These are phyloP conservation scores for Malurus cyaneus DNA, from an alignment of 2,113 vertebrate species.

Conservation along the genomic window DNA sequence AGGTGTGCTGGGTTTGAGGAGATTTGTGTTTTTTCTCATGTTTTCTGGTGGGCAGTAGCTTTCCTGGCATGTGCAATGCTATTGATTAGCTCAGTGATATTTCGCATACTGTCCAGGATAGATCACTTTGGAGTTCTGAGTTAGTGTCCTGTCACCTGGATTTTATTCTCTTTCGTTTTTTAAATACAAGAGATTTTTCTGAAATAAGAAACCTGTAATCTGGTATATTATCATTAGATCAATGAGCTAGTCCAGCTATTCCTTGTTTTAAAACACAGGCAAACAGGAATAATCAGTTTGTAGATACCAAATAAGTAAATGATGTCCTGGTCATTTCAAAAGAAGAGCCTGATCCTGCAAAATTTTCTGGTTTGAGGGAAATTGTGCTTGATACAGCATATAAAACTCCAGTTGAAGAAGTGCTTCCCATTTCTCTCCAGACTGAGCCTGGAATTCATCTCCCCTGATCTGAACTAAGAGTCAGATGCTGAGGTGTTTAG, in stretches of 20 bases:
- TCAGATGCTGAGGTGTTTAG: background rate
- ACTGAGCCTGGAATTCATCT: background rate
- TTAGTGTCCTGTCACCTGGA: background rate
- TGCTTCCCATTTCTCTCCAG: background rate
- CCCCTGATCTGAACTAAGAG: background rate
- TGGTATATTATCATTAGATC: background rate
- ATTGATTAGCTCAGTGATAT: background rate
- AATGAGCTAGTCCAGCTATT: background rate
- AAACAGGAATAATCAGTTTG: background rate
- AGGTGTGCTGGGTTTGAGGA: background rate
- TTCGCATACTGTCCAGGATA: background rate
- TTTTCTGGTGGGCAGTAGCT: background rate
- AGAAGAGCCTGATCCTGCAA: background rate
- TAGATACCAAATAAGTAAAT: background rate
- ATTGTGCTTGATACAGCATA: background rate
- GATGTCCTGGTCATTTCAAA: background rate
- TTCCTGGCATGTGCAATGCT: background rate
- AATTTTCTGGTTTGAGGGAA: background rate
- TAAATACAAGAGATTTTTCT: background rate
- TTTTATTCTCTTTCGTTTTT: background rate
- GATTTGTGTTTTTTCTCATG: background rate
- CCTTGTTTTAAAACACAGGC: background rate
- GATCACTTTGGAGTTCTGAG: background rate
- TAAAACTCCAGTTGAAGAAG: background rate
- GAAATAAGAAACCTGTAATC: background rate